phyloP scores from a whole-genome alignment of 2,113 vertebrate genomes.

The Castor canadensis region DNA sequence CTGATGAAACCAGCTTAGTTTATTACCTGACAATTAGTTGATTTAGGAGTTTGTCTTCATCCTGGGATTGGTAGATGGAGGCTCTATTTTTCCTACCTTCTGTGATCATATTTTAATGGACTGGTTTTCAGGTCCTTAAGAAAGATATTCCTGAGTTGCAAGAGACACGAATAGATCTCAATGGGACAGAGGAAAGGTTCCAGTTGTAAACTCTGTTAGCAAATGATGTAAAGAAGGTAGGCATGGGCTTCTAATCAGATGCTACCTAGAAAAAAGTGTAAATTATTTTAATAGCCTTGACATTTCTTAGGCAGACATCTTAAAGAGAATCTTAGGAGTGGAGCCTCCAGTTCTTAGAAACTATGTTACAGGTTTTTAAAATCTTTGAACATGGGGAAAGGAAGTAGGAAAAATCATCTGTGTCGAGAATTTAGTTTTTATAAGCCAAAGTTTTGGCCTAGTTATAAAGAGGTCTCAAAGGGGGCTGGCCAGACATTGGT shows the following conservation, averaged over 20 bases:
- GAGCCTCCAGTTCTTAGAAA: neutral
- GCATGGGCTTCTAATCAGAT: neutral
- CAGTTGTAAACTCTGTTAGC: neutral
- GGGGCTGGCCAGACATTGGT: neutral
- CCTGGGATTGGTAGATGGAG: neutral
- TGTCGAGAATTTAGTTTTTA: neutral
- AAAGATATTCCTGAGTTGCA: neutral
- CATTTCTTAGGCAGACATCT: neutral
- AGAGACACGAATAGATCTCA: neutral
- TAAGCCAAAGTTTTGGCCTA: neutral
- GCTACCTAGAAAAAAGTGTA: neutral
- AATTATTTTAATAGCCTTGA: neutral
- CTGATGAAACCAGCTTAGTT: neutral
- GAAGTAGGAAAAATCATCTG: neutral
- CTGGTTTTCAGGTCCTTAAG: neutral
- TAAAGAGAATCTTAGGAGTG: neutral
- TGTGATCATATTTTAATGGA: neutral
- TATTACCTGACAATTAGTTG: neutral
- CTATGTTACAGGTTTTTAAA: neutral
- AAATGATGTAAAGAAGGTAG: neutral
- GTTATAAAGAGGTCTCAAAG: neutral
- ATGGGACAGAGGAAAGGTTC: neutral
- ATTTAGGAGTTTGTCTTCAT: neutral
- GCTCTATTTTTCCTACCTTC: neutral
- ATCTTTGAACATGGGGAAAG: neutral